Evolutionary conservation across 1,140 invertebrate species (phyloP).

Genomic region (Drosophila lacteicornis): DNA sequence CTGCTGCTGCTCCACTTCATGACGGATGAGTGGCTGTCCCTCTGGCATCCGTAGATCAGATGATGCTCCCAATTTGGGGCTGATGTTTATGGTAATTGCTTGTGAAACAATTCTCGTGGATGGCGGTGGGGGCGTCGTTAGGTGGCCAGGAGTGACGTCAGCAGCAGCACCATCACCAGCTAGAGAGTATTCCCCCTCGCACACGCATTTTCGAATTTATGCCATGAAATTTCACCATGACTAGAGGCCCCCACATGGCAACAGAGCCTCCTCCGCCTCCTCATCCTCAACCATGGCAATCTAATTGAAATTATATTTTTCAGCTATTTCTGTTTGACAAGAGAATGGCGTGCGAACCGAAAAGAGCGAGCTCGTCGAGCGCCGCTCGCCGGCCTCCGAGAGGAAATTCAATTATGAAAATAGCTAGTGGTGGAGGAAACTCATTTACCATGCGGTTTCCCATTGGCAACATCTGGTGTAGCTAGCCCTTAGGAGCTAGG

Average conservation of each 20-base stretch:
- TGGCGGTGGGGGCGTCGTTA: conserved; percentile 20
- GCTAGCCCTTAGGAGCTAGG: background rate
- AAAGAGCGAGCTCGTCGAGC: conserved; percentile 18
- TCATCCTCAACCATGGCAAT: conserved; percentile 34
- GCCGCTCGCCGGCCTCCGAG: conserved; percentile 12
- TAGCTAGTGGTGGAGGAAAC: conserved; percentile 46
- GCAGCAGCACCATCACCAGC: background rate
- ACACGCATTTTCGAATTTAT: conserved; percentile 35
- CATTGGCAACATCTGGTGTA: conserved; percentile 40
- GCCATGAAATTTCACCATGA: conserved; percentile 46
- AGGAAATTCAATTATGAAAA: conserved; percentile 80
- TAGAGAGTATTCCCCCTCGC: conserved; percentile 1
- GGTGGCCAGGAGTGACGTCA: conserved; percentile 43
- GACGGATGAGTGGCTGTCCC: conserved; percentile 52
- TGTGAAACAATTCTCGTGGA: conserved; percentile 61
- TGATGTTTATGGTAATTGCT: conserved; percentile 80
- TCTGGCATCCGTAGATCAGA: conserved; percentile 34
- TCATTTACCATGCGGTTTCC: conserved; percentile 51
- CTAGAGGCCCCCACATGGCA: conserved; percentile 51
- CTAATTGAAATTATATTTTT: conserved; percentile 60
- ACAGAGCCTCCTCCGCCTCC: conserved; percentile 37
- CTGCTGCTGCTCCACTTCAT: conserved; percentile 37
- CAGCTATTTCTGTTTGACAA: conserved; percentile 55
- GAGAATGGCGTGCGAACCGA: conserved; percentile 36
- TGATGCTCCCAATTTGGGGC: conserved; percentile 72